Evolutionary conservation across 1,140 invertebrate genomes (phyloP).

Genomic region (Bactericera cockerelli): DNA sequence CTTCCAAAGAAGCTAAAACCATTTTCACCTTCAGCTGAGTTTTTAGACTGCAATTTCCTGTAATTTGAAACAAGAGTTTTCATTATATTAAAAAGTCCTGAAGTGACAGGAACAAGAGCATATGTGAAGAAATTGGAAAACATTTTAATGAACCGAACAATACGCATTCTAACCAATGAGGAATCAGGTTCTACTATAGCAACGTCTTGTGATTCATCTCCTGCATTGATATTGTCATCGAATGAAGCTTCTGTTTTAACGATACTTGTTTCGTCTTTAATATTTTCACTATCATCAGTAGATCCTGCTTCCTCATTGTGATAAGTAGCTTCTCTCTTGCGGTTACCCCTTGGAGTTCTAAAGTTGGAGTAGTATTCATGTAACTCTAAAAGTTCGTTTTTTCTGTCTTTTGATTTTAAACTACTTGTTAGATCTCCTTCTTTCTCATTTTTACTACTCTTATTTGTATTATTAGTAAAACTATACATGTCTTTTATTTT

Average conservation of each 20-base stretch:
- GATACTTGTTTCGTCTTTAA: background rate
- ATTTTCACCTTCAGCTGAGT: conserved; percentile 2
- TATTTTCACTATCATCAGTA: background rate
- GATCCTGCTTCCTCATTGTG: background rate
- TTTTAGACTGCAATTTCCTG: conserved; percentile 4
- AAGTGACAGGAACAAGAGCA: background rate
- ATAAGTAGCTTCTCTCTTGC: background rate
- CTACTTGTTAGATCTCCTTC: no score
- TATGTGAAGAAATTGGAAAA: conserved; percentile 3
- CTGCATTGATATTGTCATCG: background rate
- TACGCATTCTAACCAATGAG: background rate
- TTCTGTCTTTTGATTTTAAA: no score
- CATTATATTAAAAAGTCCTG: background rate
- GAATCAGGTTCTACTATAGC: conserved; percentile 1
- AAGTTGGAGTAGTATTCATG: no score
- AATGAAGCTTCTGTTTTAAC: no score
- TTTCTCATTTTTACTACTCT: no score
- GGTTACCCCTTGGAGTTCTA: background rate
- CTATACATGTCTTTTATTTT: no score
- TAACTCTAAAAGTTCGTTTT: no score
- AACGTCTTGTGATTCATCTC: background rate
- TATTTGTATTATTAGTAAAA: no score
- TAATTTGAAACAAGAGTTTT: conserved; percentile 7
- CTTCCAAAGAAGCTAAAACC: background rate
- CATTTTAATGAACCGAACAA: background rate